phyloP scores from a whole-genome alignment of 2,113 vertebrate genomes.

The Maccullochella peelii region DNA sequence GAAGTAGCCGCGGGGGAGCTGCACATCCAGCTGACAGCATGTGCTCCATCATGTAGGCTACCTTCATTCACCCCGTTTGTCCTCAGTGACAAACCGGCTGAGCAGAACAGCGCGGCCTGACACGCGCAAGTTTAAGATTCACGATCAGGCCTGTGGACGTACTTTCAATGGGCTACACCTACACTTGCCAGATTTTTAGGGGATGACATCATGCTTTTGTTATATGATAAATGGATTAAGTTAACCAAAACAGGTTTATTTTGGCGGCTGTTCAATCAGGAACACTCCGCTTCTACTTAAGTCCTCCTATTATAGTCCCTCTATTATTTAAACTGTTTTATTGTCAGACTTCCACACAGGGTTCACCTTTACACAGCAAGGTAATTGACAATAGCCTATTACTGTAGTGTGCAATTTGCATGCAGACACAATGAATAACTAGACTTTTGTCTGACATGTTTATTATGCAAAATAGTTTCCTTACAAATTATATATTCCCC shows the following conservation, averaged over 20 bases:
- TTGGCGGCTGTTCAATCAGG: not conserved
- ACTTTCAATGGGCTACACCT: conserved; percentile 50
- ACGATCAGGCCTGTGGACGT: conserved; percentile 32
- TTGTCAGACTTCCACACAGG: not conserved
- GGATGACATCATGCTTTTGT: conserved; percentile 79
- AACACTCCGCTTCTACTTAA: not conserved
- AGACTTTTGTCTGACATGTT: conserved; percentile 1
- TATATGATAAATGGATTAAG: conserved; percentile 26
- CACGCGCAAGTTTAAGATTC: not conserved
- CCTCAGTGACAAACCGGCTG: not conserved
- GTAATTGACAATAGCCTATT: not conserved
- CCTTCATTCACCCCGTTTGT: conserved; percentile 34
- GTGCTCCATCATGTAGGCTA: conserved; percentile 39
- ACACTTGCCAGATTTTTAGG: conserved; percentile 50
- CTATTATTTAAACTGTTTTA: conserved; percentile 9
- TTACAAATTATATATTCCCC: not conserved
- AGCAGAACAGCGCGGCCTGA: conserved; percentile 7
- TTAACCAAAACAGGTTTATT: conserved; percentile 30
- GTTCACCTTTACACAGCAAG: not conserved
- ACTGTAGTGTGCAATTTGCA: not conserved
- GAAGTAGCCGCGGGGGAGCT: conserved; percentile 32
- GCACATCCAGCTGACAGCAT: conserved; percentile 56
- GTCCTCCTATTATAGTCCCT: not conserved
- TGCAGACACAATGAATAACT: not conserved
- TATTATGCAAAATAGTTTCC: conserved; percentile 4